Evolutionary conservation across 2,888 invertebrate species (phyloP), one percentile per base, ranked within the genome.

Genomic region (Drosophila prostipennis): DNA sequence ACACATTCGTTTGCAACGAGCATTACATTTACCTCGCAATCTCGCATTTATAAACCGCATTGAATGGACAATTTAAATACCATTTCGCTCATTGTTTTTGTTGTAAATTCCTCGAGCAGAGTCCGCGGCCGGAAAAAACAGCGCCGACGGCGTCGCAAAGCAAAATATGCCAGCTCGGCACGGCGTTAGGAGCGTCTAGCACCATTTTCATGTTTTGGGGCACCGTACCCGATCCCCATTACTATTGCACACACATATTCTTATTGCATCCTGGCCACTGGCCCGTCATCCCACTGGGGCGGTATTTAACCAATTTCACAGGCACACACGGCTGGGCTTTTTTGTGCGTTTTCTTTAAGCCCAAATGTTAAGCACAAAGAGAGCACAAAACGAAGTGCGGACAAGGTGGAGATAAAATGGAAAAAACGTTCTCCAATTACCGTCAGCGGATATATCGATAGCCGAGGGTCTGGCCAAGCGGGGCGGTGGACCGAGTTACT

Each of bases 371-470:
- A 56, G 63, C 72, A 72, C 63, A 70, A 60, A 70, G 72, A 54
- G 80, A 80, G 80, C 57, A 72, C 48, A 78, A 86, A 89, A 87
- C 77, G 80, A 83, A 82, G 87, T 87, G 56, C 46, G 88, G 85
- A 84, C 87, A 82, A 81, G 79, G 74, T 77, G 75, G 86, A 83
- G 83, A 87, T 80, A 89, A 89, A 84, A 84, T 87, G 87, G 89
- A 89, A 74, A 76, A 86, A 88, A 79, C 86, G 87, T 90, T 89
- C 91, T 88, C 86, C 89, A 90, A 90, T 90, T 89, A 90, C 82
- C 85, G 88, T 90, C 87, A 90, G 79, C 77, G 74, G 10, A 46
- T 32, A 77, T 77, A 74, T 78, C 83, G 85, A 80, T 87, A 82
- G 89, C 79, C 64, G 70, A 45, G 32, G 14, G 56, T 69, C 37